Conservation (phyloP, 1,140 invertebrate genomes). For the Nilaparvata lugens region DNA sequence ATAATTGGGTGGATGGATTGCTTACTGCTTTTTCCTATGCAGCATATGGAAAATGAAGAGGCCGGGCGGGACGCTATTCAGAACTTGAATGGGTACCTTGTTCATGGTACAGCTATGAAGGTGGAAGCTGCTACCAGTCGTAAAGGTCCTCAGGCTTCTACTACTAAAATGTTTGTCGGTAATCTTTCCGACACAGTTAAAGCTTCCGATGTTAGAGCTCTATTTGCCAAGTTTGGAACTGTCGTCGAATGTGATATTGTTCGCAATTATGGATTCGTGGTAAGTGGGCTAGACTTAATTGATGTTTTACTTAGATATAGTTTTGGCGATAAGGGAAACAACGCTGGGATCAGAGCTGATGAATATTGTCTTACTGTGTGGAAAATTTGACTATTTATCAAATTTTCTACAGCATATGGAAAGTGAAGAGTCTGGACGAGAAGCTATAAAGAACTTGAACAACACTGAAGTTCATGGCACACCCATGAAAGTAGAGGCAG, state of each 20-base stretch:
- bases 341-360: no score
- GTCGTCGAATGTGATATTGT: slow-evolving; percentile 88
- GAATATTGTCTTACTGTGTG: no score
- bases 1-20: no score
- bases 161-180: slow-evolving; percentile 83
- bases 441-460: slow-evolving; percentile 84
- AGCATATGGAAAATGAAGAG: slow-evolving; percentile 90
- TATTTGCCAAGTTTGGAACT: slow-evolving; percentile 80
- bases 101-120: slow-evolving; percentile 82
- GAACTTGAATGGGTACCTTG: slow-evolving; percentile 77
- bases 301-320: no score
- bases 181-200: slow-evolving; percentile 83
- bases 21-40: slow-evolving; percentile 22
- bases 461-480: slow-evolving; percentile 75
- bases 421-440: slow-evolving; percentile 78
- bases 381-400: no score
- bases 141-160: slow-evolving; percentile 71
- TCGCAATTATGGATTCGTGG: slow-evolving; percentile 83
- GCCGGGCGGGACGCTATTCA: slow-evolving; percentile 85
- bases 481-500: slow-evolving; percentile 82
- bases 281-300: slow-evolving; percentile 23
- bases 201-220: slow-evolving; percentile 72
- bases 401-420: slow-evolving; percentile 67
- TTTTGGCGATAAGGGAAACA: no score
- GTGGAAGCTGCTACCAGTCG: slow-evolving; percentile 83